Conservation (phyloP, 2,888 invertebrate genomes). For the Dryobota labecula region DNA sequence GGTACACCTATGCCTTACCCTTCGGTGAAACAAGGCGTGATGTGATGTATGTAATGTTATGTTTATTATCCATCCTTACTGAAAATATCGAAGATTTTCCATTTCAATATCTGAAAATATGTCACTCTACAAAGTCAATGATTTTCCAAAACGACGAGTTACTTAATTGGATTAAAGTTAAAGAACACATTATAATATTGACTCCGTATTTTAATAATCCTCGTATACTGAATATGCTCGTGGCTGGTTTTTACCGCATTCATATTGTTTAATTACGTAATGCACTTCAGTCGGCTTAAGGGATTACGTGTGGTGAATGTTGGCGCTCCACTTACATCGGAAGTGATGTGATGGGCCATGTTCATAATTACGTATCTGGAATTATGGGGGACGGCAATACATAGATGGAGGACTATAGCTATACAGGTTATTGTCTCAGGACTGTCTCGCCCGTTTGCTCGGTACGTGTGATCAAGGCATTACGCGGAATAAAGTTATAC, state of each 20-base stretch:
- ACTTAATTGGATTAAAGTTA: background rate
- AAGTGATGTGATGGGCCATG: slow-evolving; percentile 39
- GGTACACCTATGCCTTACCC: too few species aligned
- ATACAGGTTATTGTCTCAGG: too few species aligned
- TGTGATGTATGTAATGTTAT: too few species aligned
- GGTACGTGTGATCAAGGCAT: too few species aligned
- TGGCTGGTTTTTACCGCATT: slow-evolving; percentile 50
- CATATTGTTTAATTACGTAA: slow-evolving; percentile 61
- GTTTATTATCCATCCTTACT: too few species aligned
- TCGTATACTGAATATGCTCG: slow-evolving; percentile 5
- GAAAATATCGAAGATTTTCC: background rate
- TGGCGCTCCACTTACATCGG: slow-evolving; percentile 37
- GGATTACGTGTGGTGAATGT: slow-evolving; percentile 52
- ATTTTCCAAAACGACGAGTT: background rate
- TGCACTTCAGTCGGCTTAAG: slow-evolving; percentile 55
- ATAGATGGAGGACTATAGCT: background rate
- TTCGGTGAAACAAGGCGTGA: too few species aligned
- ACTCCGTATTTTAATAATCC: slow-evolving; percentile 22
- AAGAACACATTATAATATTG: slow-evolving; percentile 8
- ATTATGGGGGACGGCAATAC: slow-evolving; percentile 1
- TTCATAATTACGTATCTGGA: slow-evolving; percentile 46
- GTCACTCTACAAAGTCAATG: background rate
- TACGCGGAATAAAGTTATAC: too few species aligned
- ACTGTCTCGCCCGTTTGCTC: too few species aligned
- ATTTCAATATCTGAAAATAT: background rate